Percentiles rank a stretch among this genome's conserved stretches.
phyloP scores from a whole-genome alignment of 2,113 vertebrate genomes.

The Hippocampus zosterae region DNA sequence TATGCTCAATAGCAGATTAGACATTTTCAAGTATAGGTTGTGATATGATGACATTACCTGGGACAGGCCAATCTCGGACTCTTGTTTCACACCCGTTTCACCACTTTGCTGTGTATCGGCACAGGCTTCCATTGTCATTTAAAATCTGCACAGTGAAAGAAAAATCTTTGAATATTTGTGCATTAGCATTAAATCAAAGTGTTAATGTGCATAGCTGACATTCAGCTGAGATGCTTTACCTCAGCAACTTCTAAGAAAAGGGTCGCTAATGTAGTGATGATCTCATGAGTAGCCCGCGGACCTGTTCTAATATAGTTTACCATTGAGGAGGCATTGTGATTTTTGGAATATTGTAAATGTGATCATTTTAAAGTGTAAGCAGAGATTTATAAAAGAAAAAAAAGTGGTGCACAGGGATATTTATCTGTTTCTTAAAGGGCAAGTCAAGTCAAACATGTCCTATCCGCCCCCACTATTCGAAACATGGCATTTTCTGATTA shows the following conservation, averaged over 20 bases:
- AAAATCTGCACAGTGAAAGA: constrained; percentile 74
- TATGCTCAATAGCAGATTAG: not conserved
- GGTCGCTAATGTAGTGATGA: no score
- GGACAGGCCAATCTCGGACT: constrained; percentile 88
- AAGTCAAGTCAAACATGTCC: no score
- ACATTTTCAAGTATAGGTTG: not conserved
- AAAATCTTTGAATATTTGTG: not conserved
- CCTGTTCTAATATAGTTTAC: no score
- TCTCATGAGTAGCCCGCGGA: no score
- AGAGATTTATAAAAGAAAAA: no score
- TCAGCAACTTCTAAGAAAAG: not conserved
- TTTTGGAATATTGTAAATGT: no score
- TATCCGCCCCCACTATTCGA: no score
- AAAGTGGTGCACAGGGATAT: no score
- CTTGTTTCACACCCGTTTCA: constrained; percentile 92
- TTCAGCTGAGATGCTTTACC: not conserved
- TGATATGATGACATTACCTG: constrained; percentile 75
- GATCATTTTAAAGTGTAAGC: no score
- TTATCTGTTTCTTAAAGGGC: no score
- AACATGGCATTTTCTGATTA: no score
- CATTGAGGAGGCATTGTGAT: no score
- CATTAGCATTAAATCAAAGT: not conserved
- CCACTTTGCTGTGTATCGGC: constrained; percentile 95
- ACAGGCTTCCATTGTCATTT: constrained; percentile 98
- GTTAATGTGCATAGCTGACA: not conserved